Conservation (phyloP, 2,113 vertebrate species). For the Athene cunicularia region DNA sequence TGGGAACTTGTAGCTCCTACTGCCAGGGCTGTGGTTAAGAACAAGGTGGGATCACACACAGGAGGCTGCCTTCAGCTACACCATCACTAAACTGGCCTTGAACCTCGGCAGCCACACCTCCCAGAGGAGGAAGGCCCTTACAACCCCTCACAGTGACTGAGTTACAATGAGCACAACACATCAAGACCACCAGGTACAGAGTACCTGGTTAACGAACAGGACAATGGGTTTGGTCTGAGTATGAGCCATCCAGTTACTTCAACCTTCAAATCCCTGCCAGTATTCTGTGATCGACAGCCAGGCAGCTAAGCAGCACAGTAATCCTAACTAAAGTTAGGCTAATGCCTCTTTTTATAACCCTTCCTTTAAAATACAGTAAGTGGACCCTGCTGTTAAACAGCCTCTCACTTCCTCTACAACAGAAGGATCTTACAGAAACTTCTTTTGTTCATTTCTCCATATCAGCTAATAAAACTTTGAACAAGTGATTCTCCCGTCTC, state of each 20-base stretch:
- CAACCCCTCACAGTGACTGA: background rate
- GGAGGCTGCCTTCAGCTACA: background rate
- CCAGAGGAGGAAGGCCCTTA: background rate
- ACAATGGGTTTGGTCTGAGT: background rate
- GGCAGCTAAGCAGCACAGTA: background rate
- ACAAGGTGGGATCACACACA: background rate
- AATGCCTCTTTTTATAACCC: background rate
- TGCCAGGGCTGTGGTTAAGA: background rate
- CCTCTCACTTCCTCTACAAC: background rate
- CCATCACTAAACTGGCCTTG: background rate
- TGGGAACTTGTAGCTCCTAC: background rate
- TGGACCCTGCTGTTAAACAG: background rate
- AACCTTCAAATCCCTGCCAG: background rate
- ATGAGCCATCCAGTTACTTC: background rate
- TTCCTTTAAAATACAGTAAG: background rate
- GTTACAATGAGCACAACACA: background rate
- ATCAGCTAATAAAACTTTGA: background rate
- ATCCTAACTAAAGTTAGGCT: background rate
- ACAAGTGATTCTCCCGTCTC: background rate
- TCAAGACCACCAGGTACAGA: background rate
- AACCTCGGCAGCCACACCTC: accelerated
- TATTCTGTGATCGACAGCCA: background rate
- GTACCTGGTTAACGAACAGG: background rate
- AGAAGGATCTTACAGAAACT: background rate
- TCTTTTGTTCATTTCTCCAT: background rate